These are phyloP conservation scores for Drosophila virilis DNA, from an alignment of 1,140 invertebrate species.

Conservation along the genomic window DNA sequence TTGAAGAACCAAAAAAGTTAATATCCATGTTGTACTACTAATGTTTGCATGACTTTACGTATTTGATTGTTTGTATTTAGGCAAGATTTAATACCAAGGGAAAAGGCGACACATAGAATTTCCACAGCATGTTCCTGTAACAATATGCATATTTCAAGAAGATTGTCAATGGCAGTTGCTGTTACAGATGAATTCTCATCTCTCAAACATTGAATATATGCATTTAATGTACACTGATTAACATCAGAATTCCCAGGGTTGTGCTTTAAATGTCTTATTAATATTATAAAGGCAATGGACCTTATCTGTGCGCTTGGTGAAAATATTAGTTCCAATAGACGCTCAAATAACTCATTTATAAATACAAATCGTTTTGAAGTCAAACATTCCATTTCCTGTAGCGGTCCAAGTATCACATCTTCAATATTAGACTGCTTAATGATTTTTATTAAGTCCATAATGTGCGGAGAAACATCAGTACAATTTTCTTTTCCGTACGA, in stretches of 20 bases:
- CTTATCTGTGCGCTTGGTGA: conserved; percentile 88
- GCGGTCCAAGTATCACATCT: conserved; percentile 86
- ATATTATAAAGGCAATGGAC: conserved; percentile 87
- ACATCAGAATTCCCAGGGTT: conserved; percentile 86
- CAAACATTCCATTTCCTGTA: conserved; percentile 90
- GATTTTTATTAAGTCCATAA: conserved; percentile 74
- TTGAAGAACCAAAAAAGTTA: conserved; percentile 70
- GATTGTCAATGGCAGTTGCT: conserved; percentile 90
- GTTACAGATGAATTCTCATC: conserved; percentile 91
- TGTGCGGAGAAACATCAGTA: conserved; percentile 82
- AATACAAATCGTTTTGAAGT: conserved; percentile 88
- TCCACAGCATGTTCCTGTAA: conserved; percentile 93
- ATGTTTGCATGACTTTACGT: conserved; percentile 90
- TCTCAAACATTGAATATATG: conserved; percentile 92
- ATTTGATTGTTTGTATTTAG: conserved; percentile 92
- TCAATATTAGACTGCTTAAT: conserved; percentile 75
- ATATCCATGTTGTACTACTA: conserved; percentile 93
- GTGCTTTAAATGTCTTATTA: conserved; percentile 88
- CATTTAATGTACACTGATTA: conserved; percentile 87
- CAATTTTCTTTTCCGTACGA: conserved; percentile 60
- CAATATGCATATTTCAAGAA: conserved; percentile 92
- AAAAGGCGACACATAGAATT: conserved; percentile 92
- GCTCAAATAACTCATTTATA: conserved; percentile 88
- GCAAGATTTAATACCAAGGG: conserved; percentile 91
- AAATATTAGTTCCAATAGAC: conserved; percentile 87